phyloP scores from a whole-genome alignment of 64 coral and sea anemone species.

The Platygyra sinensis region DNA sequence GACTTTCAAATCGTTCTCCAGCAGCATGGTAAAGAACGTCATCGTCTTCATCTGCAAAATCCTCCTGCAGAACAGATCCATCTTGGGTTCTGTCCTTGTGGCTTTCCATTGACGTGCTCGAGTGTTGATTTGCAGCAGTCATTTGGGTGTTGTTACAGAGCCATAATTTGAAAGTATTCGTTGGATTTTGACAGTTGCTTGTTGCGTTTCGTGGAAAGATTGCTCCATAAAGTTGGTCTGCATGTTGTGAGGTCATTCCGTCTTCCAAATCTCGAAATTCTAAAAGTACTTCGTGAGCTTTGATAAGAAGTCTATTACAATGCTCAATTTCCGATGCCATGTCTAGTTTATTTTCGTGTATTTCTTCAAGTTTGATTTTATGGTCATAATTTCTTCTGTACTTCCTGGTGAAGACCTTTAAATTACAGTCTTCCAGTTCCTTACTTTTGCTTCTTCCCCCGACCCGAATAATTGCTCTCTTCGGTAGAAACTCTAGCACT shows the following conservation, averaged over 20 bases:
- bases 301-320: not conserved
- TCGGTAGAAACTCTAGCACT: constrained; percentile 18
- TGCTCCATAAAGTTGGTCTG: not conserved
- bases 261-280: not conserved
- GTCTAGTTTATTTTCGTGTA: not conserved
- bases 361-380: not conserved
- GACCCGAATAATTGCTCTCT: constrained; percentile 38
- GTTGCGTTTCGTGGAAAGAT: not conserved
- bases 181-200: not conserved
- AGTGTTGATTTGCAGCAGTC: not conserved
- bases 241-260: not conserved
- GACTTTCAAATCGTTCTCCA: too few relatives aligned
- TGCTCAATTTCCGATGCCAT: not conserved
- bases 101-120: not conserved
- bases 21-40: not conserved
- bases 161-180: constrained; percentile 15
- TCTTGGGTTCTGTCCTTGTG: not conserved
- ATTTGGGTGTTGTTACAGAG: not conserved
- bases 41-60: not conserved
- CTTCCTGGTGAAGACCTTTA: not conserved
- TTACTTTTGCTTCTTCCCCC: constrained; percentile 42
- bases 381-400: not conserved
- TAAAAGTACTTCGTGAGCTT: not conserved
- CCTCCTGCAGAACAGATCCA: not conserved
- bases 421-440: constrained; percentile 20